These are phyloP conservation scores for Dromaius novaehollandiae DNA, from an alignment of 2,113 vertebrate species.

Conservation along the genomic window DNA sequence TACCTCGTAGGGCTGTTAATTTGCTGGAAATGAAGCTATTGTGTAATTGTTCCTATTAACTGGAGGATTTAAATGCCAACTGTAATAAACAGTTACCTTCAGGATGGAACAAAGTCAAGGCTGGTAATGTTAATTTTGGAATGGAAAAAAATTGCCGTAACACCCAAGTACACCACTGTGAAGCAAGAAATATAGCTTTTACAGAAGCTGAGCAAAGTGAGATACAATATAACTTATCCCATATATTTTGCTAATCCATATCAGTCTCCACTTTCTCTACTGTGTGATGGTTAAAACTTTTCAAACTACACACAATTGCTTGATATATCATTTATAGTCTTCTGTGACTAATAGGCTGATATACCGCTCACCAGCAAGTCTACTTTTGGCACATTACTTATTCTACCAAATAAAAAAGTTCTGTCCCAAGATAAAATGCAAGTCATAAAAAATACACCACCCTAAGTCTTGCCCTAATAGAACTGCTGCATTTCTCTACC, in stretches of 20 bases:
- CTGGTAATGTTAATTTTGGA: conserved; percentile 5
- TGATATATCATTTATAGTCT: neutral
- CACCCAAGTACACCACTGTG: neutral
- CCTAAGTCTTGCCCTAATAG: neutral
- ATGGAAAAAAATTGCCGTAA: neutral
- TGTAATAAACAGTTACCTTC: conserved; percentile 90
- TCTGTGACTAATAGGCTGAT: neutral
- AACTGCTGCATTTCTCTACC: neutral
- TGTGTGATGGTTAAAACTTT: neutral
- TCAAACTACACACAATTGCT: neutral
- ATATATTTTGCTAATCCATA: neutral
- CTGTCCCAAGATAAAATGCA: too few species aligned
- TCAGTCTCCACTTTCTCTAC: neutral
- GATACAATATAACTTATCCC: neutral
- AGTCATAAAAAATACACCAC: neutral
- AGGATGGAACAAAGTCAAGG: conserved; percentile 79
- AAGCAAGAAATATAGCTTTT: neutral
- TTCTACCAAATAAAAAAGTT: too few species aligned
- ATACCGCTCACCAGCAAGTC: neutral
- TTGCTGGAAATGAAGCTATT: conserved; percentile 83
- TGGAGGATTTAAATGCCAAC: conserved; percentile 80
- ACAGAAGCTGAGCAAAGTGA: neutral
- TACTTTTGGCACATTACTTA: neutral
- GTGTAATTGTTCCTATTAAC: conserved; percentile 89
- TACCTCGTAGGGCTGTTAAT: conserved; percentile 76